Evolutionary conservation across 2,888 invertebrate species (phyloP).

Genomic region (Latheticus oryzae): DNA sequence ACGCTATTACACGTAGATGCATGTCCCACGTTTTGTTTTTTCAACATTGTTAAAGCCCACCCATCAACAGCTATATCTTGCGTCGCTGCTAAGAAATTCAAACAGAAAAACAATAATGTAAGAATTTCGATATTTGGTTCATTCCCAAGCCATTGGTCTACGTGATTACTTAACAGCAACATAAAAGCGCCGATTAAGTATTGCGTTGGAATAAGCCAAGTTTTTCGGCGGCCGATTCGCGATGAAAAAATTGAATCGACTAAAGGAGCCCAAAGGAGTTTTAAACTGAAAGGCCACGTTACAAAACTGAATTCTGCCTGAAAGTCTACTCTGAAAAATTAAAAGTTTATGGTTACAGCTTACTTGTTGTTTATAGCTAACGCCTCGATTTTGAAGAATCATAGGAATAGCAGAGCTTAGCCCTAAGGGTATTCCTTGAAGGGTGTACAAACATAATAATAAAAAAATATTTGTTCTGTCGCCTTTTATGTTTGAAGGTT

Average conservation of each 20-base stretch:
- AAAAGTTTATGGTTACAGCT: too few species aligned
- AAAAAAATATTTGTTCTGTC: constrained; percentile 86
- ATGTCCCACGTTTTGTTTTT: constrained; percentile 95
- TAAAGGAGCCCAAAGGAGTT: constrained; percentile 97
- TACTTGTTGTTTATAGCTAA: constrained; percentile 94
- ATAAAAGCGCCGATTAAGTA: constrained; percentile 91
- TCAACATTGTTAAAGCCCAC: constrained; percentile 99
- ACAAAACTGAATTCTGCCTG: constrained; percentile 93
- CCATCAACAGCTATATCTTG: constrained; percentile 99
- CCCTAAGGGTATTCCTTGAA: constrained; percentile 96
- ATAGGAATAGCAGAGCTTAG: constrained; percentile 95
- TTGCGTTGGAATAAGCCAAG: constrained; percentile 94
- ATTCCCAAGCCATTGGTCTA: constrained; percentile 79
- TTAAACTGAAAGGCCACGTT: constrained; percentile 92
- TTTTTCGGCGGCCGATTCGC: constrained; percentile 92
- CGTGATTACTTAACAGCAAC: constrained; percentile 82
- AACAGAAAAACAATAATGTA: constrained; percentile 86
- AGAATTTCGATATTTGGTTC: constrained; percentile 80
- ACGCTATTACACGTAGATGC: constrained; percentile 99
- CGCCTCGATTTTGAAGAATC: constrained; percentile 91
- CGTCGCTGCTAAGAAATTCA: constrained; percentile 97
- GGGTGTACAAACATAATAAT: constrained; percentile 90
- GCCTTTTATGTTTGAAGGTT: constrained; percentile 68
- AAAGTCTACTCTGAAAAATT: too few species aligned
- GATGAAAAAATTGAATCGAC: constrained; percentile 92